Conservation (phyloP, 2,113 vertebrate genomes). For the Xenopus laevis region DNA sequence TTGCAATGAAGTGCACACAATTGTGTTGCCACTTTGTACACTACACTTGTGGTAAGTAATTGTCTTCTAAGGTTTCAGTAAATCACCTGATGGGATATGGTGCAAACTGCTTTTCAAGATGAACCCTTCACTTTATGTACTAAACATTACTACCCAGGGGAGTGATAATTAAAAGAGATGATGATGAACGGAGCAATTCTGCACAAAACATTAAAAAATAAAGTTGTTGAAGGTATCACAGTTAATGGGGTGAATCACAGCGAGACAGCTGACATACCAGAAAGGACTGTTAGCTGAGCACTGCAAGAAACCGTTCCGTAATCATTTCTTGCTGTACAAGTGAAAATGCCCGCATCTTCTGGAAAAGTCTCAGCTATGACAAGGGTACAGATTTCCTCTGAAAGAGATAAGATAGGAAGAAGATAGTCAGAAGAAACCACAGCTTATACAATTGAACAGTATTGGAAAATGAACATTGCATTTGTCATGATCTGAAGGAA, state of each 20-base stretch:
- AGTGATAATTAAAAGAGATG: neutral
- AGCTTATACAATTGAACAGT: neutral
- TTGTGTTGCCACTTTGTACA: too few species aligned
- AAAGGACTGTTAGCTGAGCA: conserved; percentile 75
- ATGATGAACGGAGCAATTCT: conserved; percentile 6
- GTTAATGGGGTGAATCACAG: neutral
- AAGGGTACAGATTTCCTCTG: conserved; percentile 96
- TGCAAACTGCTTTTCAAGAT: too few species aligned
- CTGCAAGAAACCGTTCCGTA: conserved; percentile 79
- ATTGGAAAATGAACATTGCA: too few species aligned
- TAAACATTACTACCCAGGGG: too few species aligned
- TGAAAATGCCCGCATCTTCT: conserved; percentile 89
- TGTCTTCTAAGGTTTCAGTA: too few species aligned
- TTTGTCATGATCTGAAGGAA: too few species aligned
- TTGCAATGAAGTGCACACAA: too few species aligned
- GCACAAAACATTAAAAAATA: neutral
- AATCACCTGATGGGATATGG: too few species aligned
- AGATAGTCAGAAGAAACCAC: neutral
- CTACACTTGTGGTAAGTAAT: too few species aligned
- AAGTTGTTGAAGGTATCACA: neutral
- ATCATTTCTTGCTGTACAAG: conserved; percentile 80
- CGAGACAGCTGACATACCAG: conserved; percentile 65
- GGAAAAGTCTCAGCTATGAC: conserved; percentile 95
- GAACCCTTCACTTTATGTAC: too few species aligned
- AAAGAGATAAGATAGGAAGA: conserved; percentile 49